Percentiles rank a stretch among this genome's conserved stretches.
phyloP scores from a whole-genome alignment of 2,797 vertebrate species.

The Rousettus madagascariensis region DNA sequence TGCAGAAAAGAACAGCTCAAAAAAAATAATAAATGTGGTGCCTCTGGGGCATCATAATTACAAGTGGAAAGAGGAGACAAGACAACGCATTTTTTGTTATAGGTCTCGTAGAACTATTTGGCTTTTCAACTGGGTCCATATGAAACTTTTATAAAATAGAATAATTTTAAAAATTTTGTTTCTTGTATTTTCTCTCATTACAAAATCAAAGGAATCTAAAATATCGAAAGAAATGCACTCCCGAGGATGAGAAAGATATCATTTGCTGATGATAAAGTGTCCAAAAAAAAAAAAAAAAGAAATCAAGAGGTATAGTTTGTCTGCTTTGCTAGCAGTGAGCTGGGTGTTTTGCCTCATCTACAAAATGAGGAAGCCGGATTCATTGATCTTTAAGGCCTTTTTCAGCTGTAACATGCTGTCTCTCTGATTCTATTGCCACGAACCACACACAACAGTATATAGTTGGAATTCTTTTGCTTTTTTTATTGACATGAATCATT shows the following conservation, averaged over 20 bases:
- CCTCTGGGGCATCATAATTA: background rate
- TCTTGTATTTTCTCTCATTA: conserved; percentile 23
- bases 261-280: background rate
- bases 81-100: background rate
- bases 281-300: background rate
- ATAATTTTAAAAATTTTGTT: background rate
- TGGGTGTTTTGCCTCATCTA: background rate
- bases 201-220: conserved; percentile 25
- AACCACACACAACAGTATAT: background rate
- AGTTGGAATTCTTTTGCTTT: background rate
- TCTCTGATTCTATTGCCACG: background rate
- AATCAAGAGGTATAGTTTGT: background rate
- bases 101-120: background rate
- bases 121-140: background rate
- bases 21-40: background rate
- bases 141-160: background rate
- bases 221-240: background rate
- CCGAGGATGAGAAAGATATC: background rate
- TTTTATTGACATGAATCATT: background rate
- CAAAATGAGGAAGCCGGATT: background rate
- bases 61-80: too few relatives aligned
- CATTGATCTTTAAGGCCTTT: background rate
- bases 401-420: background rate
- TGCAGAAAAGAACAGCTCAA: background rate
- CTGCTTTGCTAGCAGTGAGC: background rate